Evolutionary conservation across 2,888 invertebrate species (phyloP), one percentile per base, ranked within the genome.

Genomic region (Ormia ochracea): DNA sequence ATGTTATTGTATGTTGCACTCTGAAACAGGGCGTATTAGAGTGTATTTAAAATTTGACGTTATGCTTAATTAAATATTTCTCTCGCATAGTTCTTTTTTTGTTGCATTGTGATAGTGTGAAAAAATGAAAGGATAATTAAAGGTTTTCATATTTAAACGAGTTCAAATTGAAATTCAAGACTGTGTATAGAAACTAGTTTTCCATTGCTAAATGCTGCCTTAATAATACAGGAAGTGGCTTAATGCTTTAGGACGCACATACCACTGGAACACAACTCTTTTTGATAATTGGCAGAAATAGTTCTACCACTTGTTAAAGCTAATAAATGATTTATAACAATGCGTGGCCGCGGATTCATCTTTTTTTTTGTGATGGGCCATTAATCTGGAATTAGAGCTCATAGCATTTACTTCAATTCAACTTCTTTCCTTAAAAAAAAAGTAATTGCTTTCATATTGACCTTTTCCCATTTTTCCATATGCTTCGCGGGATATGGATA

Each of bases 111-210:
- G 58, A 68, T 80, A 80, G 80, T 76, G 76, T 73, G 68, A 80
- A 76, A 68, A 80, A 80, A 68, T 80, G 72, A 80, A 80, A 80
- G 80, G 72, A 80, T 80, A 80, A 80, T 80, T 80, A 76, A 72
- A 76, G 76, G 80, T 80, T 80, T 80, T 68, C 56, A 61, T 26
- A 75, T 56, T 48, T 59, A 26, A 26, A 41, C 41, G 1, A 33
- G 17, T 33, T 41, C 43, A 48, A 66, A 26, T 66, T 48, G 56
- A 38, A 66, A 74, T 41, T 26, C 45, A 66, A 74, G 48, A 45
- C 48, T 56, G 56, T 28, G 56, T 38, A 10, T 36, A n/a, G 0
- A 14, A 73, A 73, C 45, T 6, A 10, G 56, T 65, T 73, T 19
- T 17, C 4, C 26, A 14, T 38, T 9, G 12, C 36, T 45, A 70